Evolutionary conservation across 1,140 invertebrate genomes (phyloP), one percentile per base, ranked within the genome.

Genomic region (Drosophila trapezifrons): DNA sequence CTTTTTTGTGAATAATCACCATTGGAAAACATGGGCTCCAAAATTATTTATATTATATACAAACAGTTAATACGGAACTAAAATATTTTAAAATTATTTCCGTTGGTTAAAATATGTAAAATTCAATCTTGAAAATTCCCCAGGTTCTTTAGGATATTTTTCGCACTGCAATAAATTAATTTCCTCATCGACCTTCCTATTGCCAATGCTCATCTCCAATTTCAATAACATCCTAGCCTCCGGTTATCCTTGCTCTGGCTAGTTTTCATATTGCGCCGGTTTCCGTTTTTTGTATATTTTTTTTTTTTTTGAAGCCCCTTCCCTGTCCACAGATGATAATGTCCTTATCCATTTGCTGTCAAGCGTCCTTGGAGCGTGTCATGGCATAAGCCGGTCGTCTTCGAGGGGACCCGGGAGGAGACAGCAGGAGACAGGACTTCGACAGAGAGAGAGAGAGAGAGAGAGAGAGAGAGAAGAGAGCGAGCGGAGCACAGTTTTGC

Each of bases 351-450:
- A 67, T 63, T 49, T 54, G 79, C 64, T 64, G 71, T 32, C 59
- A 43, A 76, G 75, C 59, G 83, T 87, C 82, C 83, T 86, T 86
- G 79, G 57, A 79, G 76, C 83, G 56, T 87, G 83, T 87, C 83
- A 73, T 73, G 80, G 76, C 79, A 89, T 79, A 80, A 86, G 79
- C 76, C 71, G 57, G 49, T 29, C 42, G 57, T 76, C 73, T 66
- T 75, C 20, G 32, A 40, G 47, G 13, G 29, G 13, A 12, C 45
- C 22, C 37, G 15, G 17, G 15, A 52, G 35, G 40, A 25, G 38
- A 49, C 37, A 60, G 17, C 12, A 52, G 35, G 40, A 25, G 38
- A 49, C 37, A 60, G 40, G 37, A 56, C 63, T 22, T 45, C 18
- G 29, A n/a, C 27, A 42, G 37, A 63, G 38, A 29, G 29, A n/a